phyloP scores from a whole-genome alignment of 1,140 invertebrate species.

The Cyclargus thomasi region DNA sequence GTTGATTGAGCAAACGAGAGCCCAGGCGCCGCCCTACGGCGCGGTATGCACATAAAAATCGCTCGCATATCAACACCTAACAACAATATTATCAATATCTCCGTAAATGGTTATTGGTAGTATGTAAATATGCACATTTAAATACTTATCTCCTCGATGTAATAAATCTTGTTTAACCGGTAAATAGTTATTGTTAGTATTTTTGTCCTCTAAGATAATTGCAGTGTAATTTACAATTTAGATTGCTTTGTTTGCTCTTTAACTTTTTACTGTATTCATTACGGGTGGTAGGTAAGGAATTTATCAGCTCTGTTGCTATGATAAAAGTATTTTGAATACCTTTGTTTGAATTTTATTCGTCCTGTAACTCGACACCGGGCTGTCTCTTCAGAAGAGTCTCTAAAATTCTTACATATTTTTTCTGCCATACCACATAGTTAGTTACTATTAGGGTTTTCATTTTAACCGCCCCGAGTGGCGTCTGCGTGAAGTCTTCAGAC shows the following conservation, averaged over 20 bases:
- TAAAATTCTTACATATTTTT: no score
- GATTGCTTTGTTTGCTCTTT: neutral
- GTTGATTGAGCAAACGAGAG: slow-evolving; percentile 37
- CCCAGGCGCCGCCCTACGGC: slow-evolving; percentile 25
- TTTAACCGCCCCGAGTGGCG: neutral
- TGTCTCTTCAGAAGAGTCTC: no score
- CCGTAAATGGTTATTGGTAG: neutral
- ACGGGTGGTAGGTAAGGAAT: no score
- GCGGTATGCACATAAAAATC: slow-evolving; percentile 7
- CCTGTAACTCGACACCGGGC: neutral
- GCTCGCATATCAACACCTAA: neutral
- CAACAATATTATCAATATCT: slow-evolving; percentile 2
- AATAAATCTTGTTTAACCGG: neutral
- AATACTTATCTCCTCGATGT: neutral
- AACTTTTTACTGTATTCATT: no score
- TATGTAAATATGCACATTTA: slow-evolving; percentile 9
- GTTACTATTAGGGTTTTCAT: neutral
- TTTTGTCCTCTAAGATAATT: neutral
- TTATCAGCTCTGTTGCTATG: no score
- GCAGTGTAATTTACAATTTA: neutral
- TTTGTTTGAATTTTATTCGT: neutral
- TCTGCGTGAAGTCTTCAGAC: slow-evolving; percentile 15
- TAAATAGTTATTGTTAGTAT: neutral
- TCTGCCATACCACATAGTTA: neutral
- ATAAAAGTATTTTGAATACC: no score